Conservation (phyloP, 2,113 vertebrate genomes). For the Nibea coibor region DNA sequence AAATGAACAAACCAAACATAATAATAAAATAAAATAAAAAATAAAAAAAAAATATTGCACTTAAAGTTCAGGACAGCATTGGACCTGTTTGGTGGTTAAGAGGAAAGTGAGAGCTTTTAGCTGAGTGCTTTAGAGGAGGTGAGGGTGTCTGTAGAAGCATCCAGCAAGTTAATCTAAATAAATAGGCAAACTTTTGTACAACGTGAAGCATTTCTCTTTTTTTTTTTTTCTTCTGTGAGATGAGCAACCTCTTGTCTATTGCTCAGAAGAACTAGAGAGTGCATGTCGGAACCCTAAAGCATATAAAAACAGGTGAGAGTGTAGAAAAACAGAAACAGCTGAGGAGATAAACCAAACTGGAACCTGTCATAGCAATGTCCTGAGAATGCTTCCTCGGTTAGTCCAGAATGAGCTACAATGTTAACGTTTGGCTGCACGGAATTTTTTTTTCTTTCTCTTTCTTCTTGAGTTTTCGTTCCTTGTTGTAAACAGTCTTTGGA, state of each 20-base stretch:
- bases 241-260: conserved; percentile 59
- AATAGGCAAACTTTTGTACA: conserved; percentile 88
- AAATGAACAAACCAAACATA: conserved; percentile 74
- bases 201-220: conserved; percentile 58
- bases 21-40: conserved; percentile 76
- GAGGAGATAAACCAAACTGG: conserved; percentile 65
- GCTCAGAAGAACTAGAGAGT: conserved; percentile 74
- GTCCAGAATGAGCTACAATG: conserved; percentile 78
- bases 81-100: conserved; percentile 80
- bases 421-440: conserved; percentile 61
- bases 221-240: conserved; percentile 46
- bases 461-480: conserved; percentile 47
- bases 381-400: conserved; percentile 83
- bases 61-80: conserved; percentile 85
- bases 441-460: conserved; percentile 35
- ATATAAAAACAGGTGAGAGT: conserved; percentile 52
- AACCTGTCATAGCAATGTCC: conserved; percentile 80
- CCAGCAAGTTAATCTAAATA: conserved; percentile 90
- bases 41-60: conserved; percentile 92
- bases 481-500: conserved; percentile 74
- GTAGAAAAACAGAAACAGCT: conserved; percentile 62
- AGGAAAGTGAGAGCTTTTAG: conserved; percentile 78
- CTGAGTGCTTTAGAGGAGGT: conserved; percentile 81
- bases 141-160: conserved; percentile 76
- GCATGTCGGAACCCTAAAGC: conserved; percentile 73